Base-by-base conservation (phyloP, 2,888 invertebrate genomes). In the Shargacucullia verbasci region DNA sequence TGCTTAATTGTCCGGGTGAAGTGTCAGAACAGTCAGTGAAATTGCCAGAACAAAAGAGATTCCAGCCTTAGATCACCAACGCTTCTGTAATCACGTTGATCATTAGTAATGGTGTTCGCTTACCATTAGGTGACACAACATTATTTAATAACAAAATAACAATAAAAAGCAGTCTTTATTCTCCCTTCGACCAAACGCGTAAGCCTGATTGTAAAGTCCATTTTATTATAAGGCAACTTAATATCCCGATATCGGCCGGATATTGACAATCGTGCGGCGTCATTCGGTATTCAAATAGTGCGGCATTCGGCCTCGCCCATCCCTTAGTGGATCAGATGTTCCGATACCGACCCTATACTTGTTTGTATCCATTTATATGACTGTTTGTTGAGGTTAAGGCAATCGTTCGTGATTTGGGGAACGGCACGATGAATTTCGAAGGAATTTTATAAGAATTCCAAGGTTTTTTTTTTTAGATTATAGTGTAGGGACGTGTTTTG, bases 251-350 rank as follows among this genome's bases (percentile, higher is more conserved):
- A 56, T 52, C 43, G 45, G 37, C 20, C 54, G 66, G 63, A 70
- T 72, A 76, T 70, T 68, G 74, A 73, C 72, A 74, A 72, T 76
- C 70, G 65, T 63, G 70, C 69, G 55, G 39, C 63, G 64, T 73
- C 76, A 78, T 79, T 81, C 69, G 59, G 69, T 78, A 80, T 81
- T 77, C 80, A 76, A 79, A 80, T 78, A 72, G 56, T 64, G 53
- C 45, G 59, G 38, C 25, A 40, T 53, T 53, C 37, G 59, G 59
- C 61, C 58, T 53, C 67, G 45, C 58, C 58, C 54, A 59, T 43
- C 49, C 43, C 52, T 59, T 50, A 44, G 59, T 53, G 49, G 63
- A 67, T 56, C 60, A 52, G 20, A 52, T 44, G 38, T 35, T 37
- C 50, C 49, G 63, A 54, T 58, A 49, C 34, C 34, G 38, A 48